A percentile compares a stretch with the other conserved stretches of the same genome.
Evolutionary conservation across 2,888 invertebrate genomes (phyloP).

Genomic region (Deilephila porcellus): DNA sequence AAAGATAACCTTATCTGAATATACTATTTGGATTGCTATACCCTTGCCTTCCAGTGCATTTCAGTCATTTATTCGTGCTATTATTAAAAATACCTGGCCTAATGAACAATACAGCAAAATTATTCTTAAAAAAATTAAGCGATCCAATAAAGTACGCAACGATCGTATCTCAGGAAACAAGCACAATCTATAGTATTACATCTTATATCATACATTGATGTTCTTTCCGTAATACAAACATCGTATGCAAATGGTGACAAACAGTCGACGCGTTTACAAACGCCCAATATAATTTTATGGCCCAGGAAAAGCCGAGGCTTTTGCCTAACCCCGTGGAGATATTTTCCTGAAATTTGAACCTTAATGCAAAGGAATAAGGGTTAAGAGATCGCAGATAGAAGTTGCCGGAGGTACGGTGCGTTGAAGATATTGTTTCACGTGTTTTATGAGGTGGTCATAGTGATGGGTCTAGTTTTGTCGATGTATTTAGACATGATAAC

Average conservation of each 20-base stretch:
- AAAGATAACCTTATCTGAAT: no score
- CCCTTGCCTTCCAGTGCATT: no score
- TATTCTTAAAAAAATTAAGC: background rate
- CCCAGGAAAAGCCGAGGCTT: conserved; percentile 74
- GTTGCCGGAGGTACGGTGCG: conserved; percentile 44
- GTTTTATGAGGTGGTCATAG: conserved; percentile 79
- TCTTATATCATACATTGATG: conserved; percentile 26
- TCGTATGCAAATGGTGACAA: conserved; percentile 83
- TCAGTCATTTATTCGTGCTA: no score
- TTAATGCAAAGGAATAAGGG: conserved; percentile 36
- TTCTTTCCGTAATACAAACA: conserved; percentile 48
- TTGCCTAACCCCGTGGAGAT: conserved; percentile 25
- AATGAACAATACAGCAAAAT: background rate
- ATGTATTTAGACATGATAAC: background rate
- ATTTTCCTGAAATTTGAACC: conserved; percentile 37
- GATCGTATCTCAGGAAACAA: background rate
- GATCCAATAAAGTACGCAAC: background rate
- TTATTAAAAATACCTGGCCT: background rate
- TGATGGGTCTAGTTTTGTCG: conserved; percentile 13
- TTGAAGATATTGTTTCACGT: conserved; percentile 81
- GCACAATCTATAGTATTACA: background rate
- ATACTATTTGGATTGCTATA: no score
- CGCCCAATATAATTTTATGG: conserved; percentile 84
- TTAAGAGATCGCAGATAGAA: conserved; percentile 21
- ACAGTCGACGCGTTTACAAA: conserved; percentile 79